Evolutionary conservation across 1,140 invertebrate genomes (phyloP).

Genomic region (Palaemon carinicauda): DNA sequence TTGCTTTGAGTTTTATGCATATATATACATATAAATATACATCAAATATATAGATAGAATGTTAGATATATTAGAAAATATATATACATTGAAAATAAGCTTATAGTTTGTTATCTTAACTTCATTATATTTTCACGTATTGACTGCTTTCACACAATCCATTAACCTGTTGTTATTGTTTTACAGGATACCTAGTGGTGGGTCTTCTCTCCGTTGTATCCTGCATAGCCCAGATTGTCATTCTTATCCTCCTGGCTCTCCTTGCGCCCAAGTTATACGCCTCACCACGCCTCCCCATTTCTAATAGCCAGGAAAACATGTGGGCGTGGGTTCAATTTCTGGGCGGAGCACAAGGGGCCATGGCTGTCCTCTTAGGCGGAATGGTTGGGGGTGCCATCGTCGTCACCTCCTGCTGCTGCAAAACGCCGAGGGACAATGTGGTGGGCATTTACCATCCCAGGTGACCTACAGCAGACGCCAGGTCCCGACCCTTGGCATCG

Average conservation of each 20-base stretch:
- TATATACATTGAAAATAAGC: too few species aligned
- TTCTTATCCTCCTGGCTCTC: constrained; percentile 21
- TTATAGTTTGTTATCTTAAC: too few species aligned
- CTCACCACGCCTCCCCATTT: neutral
- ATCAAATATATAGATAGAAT: too few species aligned
- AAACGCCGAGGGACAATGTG: constrained; percentile 29
- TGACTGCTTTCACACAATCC: too few species aligned
- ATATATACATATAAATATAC: too few species aligned
- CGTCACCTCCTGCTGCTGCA: constrained; percentile 35
- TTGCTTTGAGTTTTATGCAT: too few species aligned
- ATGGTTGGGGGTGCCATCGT: constrained; percentile 15
- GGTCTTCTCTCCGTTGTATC: constrained; percentile 22
- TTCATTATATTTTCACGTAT: too few species aligned
- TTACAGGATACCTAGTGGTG: constrained; percentile 31
- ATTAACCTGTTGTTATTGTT: neutral
- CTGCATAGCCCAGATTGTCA: neutral
- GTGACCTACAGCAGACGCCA: neutral
- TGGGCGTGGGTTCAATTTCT: constrained; percentile 38
- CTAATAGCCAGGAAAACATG: neutral
- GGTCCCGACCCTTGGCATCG: neutral
- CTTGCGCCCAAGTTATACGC: neutral
- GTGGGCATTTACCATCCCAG: constrained; percentile 39
- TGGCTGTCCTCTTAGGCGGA: constrained; percentile 34
- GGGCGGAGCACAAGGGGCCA: constrained; percentile 34
- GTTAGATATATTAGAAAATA: too few species aligned